Evolutionary conservation across 2,888 invertebrate genomes (phyloP).

Genomic region (Nomada flava): DNA sequence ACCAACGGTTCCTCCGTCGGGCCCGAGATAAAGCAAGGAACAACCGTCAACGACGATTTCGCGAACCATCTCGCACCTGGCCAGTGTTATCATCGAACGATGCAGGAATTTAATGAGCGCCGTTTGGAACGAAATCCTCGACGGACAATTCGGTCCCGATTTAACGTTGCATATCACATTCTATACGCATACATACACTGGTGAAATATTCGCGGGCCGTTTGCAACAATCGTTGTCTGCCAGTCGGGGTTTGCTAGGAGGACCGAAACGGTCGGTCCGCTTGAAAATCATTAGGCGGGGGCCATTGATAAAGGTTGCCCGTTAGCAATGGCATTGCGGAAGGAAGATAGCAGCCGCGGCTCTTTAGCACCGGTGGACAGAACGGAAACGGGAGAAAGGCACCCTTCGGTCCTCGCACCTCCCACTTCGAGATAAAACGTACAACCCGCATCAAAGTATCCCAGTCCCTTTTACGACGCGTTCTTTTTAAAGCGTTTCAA

Average conservation of each 20-base stretch:
- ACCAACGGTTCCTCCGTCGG: neutral
- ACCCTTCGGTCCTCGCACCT: slow-evolving; percentile 64
- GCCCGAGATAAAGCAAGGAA: slow-evolving; percentile 1
- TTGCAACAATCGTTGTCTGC: neutral
- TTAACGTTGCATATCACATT: slow-evolving; percentile 22
- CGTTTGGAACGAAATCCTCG: slow-evolving; percentile 14
- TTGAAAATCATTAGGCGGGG: slow-evolving; percentile 77
- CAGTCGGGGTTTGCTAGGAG: neutral
- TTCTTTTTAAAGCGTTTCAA: slow-evolving; percentile 70
- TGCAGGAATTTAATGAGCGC: slow-evolving; percentile 25
- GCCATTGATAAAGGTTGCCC: slow-evolving; percentile 72
- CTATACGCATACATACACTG: neutral
- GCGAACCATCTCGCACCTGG: slow-evolving; percentile 17
- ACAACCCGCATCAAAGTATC: slow-evolving; percentile 74
- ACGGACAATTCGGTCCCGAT: slow-evolving; percentile 17
- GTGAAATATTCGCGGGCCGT: slow-evolving; percentile 33
- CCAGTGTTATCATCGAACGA: slow-evolving; percentile 10
- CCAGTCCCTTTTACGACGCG: slow-evolving; percentile 69
- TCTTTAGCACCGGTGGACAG: slow-evolving; percentile 67
- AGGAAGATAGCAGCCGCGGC: slow-evolving; percentile 76
- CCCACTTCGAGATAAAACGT: slow-evolving; percentile 74
- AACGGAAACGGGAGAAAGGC: slow-evolving; percentile 68
- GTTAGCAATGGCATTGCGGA: slow-evolving; percentile 72
- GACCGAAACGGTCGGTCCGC: slow-evolving; percentile 64
- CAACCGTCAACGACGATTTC: slow-evolving; percentile 36